Evolutionary conservation across 2,797 vertebrate species (phyloP).

Genomic region (Knipowitschia caucasica): DNA sequence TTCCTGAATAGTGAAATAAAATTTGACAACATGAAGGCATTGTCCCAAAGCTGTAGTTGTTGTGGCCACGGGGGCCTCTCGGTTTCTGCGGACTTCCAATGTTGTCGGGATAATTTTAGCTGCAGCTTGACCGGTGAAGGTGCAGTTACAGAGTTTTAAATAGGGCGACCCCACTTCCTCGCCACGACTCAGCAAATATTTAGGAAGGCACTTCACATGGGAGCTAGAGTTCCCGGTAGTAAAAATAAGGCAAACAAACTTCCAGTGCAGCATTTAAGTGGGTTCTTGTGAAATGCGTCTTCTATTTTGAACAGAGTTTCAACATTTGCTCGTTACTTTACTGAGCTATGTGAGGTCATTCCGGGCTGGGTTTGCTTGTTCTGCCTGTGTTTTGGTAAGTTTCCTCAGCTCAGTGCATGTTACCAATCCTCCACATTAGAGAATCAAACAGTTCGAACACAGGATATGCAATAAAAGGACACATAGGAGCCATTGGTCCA

Average conservation of each 20-base stretch:
- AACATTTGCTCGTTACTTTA: not conserved
- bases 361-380: no score
- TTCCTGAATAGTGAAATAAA: no score
- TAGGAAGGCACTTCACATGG: not conserved
- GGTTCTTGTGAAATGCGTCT: not conserved
- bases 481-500: no score
- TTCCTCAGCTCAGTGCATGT: no score
- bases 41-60: not conserved
- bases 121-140: not conserved
- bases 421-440: no score
- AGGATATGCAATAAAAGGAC: no score
- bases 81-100: not conserved
- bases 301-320: not conserved
- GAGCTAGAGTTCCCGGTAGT: not conserved
- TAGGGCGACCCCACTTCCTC: slow-evolving; percentile 3
- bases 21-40: not conserved
- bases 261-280: not conserved
- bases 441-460: no score
- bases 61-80: not conserved
- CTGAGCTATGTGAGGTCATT: no score
- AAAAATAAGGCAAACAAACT: slow-evolving; percentile 2
- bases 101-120: slow-evolving; percentile 6
- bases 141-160: slow-evolving; percentile 4
- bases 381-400: no score
- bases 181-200: slow-evolving; percentile 6